Percentiles rank a stretch among this genome's conserved stretches.
phyloP scores from a whole-genome alignment of 2,113 vertebrate genomes.

The Saimiri boliviensis region DNA sequence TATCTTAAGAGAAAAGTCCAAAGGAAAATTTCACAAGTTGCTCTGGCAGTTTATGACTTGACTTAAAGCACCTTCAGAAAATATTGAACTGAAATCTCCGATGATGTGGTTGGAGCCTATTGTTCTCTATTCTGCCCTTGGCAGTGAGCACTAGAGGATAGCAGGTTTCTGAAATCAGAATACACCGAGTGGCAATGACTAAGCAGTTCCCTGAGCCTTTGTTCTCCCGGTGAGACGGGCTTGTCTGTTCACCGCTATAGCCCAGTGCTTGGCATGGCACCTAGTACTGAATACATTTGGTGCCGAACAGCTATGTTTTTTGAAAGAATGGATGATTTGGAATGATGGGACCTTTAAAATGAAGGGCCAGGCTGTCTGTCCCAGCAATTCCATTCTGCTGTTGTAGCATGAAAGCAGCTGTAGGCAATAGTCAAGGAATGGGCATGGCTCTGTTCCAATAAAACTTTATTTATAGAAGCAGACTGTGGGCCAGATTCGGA shows the following conservation, averaged over 20 bases:
- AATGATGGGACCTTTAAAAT: neutral
- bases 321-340: neutral
- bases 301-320: neutral
- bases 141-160: neutral
- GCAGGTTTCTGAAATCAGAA: neutral
- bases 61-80: neutral
- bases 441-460: neutral
- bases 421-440: neutral
- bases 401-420: neutral
- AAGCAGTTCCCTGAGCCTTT: neutral
- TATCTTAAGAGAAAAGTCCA: neutral
- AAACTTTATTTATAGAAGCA: constrained; percentile 28
- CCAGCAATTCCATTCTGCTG: neutral
- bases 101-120: neutral
- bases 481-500: neutral
- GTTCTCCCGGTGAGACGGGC: neutral
- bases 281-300: neutral
- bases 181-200: accelerated
- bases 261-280: neutral
- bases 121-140: neutral
- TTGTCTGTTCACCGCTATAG: accelerated
- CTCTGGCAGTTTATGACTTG: neutral
- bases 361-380: neutral
- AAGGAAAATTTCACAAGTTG: neutral
- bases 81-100: neutral